Evolutionary conservation across 2,113 vertebrate species (phyloP).

Genomic region (Ptyas mucosa): DNA sequence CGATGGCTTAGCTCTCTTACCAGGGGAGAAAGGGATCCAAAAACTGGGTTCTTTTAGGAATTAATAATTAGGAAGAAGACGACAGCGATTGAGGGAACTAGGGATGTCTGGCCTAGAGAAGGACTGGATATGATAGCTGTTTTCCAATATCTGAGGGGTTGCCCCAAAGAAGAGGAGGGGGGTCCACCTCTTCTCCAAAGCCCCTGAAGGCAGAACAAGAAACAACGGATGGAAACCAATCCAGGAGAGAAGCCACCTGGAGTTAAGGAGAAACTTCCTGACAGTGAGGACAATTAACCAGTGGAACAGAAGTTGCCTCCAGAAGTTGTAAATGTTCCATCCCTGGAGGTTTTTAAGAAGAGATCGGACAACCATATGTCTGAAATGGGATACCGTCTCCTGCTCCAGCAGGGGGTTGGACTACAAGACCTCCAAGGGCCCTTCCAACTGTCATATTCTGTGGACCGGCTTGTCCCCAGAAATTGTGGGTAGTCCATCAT

Average conservation of each 20-base stretch:
- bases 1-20: not conserved
- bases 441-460: not conserved
- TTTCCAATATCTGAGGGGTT: not conserved
- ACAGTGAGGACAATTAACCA: not conserved
- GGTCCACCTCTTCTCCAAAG: accelerated
- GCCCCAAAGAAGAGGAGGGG: not conserved
- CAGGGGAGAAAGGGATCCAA: not conserved
- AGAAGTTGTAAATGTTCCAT: not conserved
- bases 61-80: too few species aligned
- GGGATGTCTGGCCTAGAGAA: not conserved
- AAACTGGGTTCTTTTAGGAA: not conserved
- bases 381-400: too few species aligned
- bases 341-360: not conserved
- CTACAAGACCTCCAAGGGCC: not conserved
- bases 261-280: not conserved
- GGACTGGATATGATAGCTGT: accelerated
- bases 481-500: not conserved
- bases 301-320: not conserved
- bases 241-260: not conserved
- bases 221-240: not conserved
- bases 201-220: not conserved
- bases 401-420: too few species aligned
- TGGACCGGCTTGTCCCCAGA: not conserved
- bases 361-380: not conserved
- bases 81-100: not conserved